Base-by-base conservation (phyloP, 2,797 vertebrate species). In the Cetoscarus ocellatus region DNA sequence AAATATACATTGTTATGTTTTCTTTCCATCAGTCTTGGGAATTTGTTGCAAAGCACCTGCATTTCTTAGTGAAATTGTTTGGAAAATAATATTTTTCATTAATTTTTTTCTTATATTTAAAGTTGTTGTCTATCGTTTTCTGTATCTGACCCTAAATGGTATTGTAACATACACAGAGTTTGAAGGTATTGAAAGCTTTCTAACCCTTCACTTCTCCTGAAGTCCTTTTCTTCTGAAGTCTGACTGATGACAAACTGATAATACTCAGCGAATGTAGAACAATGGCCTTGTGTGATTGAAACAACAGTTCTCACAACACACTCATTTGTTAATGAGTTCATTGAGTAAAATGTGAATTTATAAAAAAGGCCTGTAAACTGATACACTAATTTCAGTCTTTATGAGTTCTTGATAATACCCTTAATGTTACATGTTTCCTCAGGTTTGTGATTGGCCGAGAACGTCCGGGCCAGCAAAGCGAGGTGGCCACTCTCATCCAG, bases 391-490 rank as follows among this genome's bases (percentile, higher is more conserved):
- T 0, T 3, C 43, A 15, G 43, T 6, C 48, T 19, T 7, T 27
- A 0, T 75, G 15, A 34, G 35, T 63, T 54, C 18, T 36, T 54
- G 42, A 40, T 27, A 11, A 8, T 39, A 6, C 68, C 42, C 10
- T 0, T 35, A 73, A 57, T 44, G 5, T 9, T 12, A 47, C 9
- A 0, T 80, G 50, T 81, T 8, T 6, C 58, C 86, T 60, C 92
- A 99, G 98, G 88, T 99, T 99, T 84, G 90, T 98, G 86, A 99
- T 99, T 87, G 98, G 98, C 27, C 95, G 98, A 77, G 98, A 99
- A 90, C 97, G 96, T n/a, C 97, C 98, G 0, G 98, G 98, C 53
- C 98, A 99, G 94, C 95, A 97, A 88, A 99, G 98, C 7, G 98
- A 99, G 86, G 98, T 99, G 82, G 97, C 98, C 0, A 96, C 97